These are phyloP conservation scores for Rhinophrynus dorsalis DNA, from an alignment of 2,797 vertebrate species.

Conservation along the genomic window DNA sequence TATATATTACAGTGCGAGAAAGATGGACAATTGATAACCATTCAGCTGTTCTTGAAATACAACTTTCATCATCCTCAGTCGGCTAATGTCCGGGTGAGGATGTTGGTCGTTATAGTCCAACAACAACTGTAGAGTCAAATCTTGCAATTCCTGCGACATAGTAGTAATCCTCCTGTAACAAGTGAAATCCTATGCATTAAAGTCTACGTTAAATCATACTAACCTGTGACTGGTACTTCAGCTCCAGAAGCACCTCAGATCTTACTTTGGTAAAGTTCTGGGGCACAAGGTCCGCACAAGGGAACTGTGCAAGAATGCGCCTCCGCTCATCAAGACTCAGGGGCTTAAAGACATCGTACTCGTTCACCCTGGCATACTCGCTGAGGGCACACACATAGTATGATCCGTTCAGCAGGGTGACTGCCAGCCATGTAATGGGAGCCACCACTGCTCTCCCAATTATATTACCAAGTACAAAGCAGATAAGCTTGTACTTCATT, in stretches of 20 bases:
- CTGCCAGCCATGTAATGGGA: constrained; percentile 69
- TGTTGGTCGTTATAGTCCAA: too few species aligned
- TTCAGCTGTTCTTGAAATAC: too few species aligned
- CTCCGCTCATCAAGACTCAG: constrained; percentile 26
- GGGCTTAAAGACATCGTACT: constrained; percentile 50
- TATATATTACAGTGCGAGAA: too few species aligned
- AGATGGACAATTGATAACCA: too few species aligned
- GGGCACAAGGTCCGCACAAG: constrained; percentile 58
- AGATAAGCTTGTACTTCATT: constrained; percentile 62
- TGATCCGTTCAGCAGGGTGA: constrained; percentile 66
- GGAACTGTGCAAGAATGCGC: constrained; percentile 59
- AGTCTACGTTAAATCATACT: constrained; percentile 47
- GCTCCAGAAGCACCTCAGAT: constrained; percentile 66
- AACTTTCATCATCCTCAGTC: too few species aligned
- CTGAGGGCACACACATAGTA: constrained; percentile 70
- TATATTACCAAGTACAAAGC: constrained; percentile 62
- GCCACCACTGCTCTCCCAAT: constrained; percentile 66
- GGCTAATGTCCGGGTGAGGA: too few species aligned
- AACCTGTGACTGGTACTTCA: constrained; percentile 74
- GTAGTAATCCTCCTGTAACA: too few species aligned
- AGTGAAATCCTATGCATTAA: too few species aligned
- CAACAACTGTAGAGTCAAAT: too few species aligned
- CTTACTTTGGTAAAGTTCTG: constrained; percentile 52
- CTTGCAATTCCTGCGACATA: too few species aligned
- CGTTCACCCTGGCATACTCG: constrained; percentile 54